Conservation (phyloP, 2,113 vertebrate species). For the Stegostoma tigrinum region DNA sequence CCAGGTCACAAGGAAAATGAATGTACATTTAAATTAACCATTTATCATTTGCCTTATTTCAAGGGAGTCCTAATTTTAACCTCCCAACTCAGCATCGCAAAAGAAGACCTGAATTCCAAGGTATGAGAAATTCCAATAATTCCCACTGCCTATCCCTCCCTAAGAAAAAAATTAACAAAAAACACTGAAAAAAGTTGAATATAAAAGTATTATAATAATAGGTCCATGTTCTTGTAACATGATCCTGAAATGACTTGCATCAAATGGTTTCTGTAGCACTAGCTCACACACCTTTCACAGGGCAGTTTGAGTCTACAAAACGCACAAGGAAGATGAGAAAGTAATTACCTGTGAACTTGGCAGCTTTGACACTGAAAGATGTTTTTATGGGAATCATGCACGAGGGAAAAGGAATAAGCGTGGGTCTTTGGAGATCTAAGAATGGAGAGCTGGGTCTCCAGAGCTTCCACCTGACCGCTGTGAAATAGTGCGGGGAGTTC, state of each 20-base stretch:
- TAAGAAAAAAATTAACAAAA: neutral
- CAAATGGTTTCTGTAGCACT: neutral
- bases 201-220: neutral
- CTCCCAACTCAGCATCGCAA: neutral
- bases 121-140: neutral
- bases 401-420: neutral
- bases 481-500: neutral
- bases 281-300: neutral
- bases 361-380: neutral
- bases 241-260: constrained; percentile 10
- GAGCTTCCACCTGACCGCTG: neutral
- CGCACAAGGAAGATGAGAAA: neutral
- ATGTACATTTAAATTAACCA: constrained; percentile 9
- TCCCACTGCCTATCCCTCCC: neutral
- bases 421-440: neutral
- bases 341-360: neutral
- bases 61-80: neutral
- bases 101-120: neutral
- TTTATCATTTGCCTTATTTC: neutral
- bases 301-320: neutral
- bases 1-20: constrained; percentile 4
- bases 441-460: neutral
- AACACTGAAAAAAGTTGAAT: constrained; percentile 29
- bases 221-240: neutral
- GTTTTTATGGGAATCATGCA: neutral